Evolutionary conservation across 2,797 vertebrate genomes (phyloP).

Genomic region (Ceryle rudis): DNA sequence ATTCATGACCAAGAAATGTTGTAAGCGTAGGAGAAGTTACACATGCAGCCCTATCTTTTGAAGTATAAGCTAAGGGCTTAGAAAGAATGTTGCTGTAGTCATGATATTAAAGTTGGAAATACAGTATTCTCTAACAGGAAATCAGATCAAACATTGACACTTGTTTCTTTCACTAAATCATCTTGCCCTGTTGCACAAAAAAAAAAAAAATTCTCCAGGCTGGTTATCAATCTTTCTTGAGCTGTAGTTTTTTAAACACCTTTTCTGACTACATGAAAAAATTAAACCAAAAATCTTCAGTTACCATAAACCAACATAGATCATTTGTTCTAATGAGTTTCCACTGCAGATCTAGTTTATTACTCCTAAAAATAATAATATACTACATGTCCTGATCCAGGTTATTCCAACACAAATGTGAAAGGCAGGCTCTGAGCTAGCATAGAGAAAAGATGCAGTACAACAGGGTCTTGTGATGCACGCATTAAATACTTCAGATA

Average conservation of each 20-base stretch:
- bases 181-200: not conserved
- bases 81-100: not conserved
- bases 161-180: not conserved
- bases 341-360: not conserved
- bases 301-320: not conserved
- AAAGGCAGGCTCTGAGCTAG: not conserved
- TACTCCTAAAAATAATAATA: not conserved
- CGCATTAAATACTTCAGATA: not conserved
- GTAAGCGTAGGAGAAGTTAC: not conserved
- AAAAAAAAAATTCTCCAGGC: not conserved
- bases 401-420: not conserved
- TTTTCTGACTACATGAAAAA: not conserved
- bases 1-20: not conserved
- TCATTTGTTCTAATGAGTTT: not conserved
- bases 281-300: not conserved
- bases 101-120: not conserved
- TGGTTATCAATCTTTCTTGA: not conserved
- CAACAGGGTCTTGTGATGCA: not conserved
- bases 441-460: rapidly evolving
- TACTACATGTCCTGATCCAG: not conserved
- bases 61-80: not conserved
- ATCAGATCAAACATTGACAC: not conserved
- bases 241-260: not conserved
- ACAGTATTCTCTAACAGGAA: not conserved
- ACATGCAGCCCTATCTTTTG: not conserved